These are phyloP conservation scores for Bradypodion pumilum DNA, from an alignment of 2,797 vertebrate species.

Conservation along the genomic window DNA sequence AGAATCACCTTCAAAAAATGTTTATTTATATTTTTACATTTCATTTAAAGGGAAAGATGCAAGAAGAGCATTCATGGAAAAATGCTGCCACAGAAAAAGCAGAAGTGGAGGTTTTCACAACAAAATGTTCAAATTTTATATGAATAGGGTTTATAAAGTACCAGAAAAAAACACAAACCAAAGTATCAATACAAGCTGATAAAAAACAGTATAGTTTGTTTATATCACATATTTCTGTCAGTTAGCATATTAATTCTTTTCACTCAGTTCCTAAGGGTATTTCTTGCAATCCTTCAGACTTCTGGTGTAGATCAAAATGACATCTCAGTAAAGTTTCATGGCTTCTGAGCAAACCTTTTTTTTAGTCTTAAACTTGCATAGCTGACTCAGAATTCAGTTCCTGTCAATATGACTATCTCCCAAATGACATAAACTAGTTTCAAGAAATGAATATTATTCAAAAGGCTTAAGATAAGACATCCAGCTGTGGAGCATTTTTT, in stretches of 20 bases:
- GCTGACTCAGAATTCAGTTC: neutral
- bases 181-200: neutral
- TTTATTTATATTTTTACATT: no score
- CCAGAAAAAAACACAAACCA: constrained; percentile 6
- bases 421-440: neutral
- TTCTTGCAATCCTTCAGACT: no score
- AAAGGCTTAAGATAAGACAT: neutral
- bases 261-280: neutral
- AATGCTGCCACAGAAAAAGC: no score
- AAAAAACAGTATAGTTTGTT: neutral
- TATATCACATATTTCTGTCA: neutral
- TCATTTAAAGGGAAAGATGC: constrained; percentile 10
- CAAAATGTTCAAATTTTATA: neutral
- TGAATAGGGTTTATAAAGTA: neutral
- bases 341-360: neutral
- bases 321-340: neutral
- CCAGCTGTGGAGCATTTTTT: neutral
- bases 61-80: neutral
- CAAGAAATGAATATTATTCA: neutral
- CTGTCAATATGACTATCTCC: neutral
- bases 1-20: no score
- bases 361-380: neutral
- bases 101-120: neutral
- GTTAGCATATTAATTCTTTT: neutral
- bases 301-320: neutral